Evolutionary conservation across 92 coral and sea anemone species (phyloP).

Genomic region (Actinostola sp.): DNA sequence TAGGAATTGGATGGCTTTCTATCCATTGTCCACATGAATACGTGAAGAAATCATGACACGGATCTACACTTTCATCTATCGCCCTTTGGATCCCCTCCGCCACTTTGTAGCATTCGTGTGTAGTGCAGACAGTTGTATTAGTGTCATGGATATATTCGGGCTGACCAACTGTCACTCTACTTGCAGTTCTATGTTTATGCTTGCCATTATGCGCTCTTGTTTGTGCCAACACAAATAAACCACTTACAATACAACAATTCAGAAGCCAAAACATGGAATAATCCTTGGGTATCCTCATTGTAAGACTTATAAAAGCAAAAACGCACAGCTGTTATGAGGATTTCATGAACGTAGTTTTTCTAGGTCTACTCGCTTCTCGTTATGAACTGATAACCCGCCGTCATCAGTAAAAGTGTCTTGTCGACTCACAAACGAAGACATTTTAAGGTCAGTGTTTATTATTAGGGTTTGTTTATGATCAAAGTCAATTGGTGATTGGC

Average conservation of each 20-base stretch:
- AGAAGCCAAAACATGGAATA: not conserved
- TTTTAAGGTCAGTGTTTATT: conserved; percentile 37
- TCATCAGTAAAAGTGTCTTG: conserved; percentile 24
- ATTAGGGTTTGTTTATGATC: conserved; percentile 8
- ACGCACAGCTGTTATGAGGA: not conserved
- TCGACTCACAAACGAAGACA: conserved; percentile 6
- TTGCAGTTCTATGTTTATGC: not conserved
- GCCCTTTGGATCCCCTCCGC: conserved; percentile 66
- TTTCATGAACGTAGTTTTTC: not conserved
- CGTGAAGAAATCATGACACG: conserved; percentile 86
- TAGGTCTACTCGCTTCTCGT: not conserved
- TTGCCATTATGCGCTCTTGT: not conserved
- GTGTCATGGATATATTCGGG: not conserved
- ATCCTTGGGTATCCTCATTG: not conserved
- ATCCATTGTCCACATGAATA: conserved; percentile 95
- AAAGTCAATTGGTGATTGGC: conserved; percentile 21
- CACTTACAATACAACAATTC: not conserved
- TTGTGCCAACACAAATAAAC: conserved; percentile 1
- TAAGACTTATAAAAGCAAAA: not conserved
- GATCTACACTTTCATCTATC: conserved; percentile 66
- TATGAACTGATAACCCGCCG: not conserved
- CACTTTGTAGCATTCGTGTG: conserved; percentile 75
- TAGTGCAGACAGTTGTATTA: conserved; percentile 42
- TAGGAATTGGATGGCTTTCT: conserved; percentile 84
- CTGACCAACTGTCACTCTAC: not conserved